Evolutionary conservation across 2,888 invertebrate species (phyloP), one percentile per base, ranked within the genome.

Genomic region (Dinocampus coccinellae): DNA sequence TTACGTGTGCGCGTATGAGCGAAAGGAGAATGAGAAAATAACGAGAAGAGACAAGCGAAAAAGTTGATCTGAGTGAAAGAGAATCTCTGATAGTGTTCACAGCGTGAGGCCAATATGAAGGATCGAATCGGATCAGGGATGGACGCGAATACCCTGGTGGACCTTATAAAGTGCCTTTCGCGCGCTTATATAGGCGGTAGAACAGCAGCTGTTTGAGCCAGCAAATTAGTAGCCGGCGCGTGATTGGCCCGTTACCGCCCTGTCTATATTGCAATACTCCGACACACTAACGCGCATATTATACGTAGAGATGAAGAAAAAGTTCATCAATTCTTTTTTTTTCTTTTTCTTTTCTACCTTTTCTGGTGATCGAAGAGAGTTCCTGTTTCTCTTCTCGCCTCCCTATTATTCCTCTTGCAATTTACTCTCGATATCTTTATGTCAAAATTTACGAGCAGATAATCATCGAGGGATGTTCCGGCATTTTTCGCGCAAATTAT

Each of bases 181-280:
- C 82, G 81, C 82, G 81, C 82, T 83, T 84, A 81, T 81, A 83
- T 82, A 83, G 83, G 84, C 84, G 82, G 83, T 81, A 83, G 83
- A 86, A 85, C 87, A 84, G 87, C 87, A 87, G 87, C 87, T 85
- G 86, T 85, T 86, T 85, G 84, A 85, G 83, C 80, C 82, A 80
- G 86, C 86, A 87, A 87, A 87, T 87, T 87, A 87, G 86, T 87
- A 87, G 86, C 85, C 87, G 86, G 86, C 84, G 82, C 84, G 85
- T 85, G 87, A 87, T 87, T 87, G 87, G 87, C 84, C 85, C 84
- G 86, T 87, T 85, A 80, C 87, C 87, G 87, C 87, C 52, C 58
- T 84, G 83, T 83, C 81, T 82, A 83, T 82, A 83, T 83, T 77
- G 85, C 82, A 80, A 83, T 83, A 72, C 68, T 68, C 69, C 66